Conservation (phyloP, 2,797 vertebrate genomes). For the Manis javanica region DNA sequence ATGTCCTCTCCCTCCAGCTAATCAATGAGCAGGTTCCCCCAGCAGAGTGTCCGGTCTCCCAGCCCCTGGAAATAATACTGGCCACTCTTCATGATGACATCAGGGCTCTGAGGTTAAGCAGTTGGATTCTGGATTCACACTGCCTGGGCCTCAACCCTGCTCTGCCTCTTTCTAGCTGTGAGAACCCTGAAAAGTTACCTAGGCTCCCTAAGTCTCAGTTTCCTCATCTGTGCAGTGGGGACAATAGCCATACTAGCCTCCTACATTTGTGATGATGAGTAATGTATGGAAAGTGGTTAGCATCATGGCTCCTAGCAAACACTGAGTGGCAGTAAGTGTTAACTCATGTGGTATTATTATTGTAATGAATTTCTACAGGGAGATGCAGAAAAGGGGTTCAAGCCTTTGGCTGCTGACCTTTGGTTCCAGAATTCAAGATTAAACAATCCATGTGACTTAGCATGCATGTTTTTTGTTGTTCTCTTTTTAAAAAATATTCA, state of each 20-base stretch:
- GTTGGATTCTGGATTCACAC: neutral
- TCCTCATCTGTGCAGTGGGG: neutral
- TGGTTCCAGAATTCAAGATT: neutral
- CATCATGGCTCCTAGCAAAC: neutral
- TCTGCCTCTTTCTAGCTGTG: neutral
- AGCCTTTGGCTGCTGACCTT: slow-evolving; percentile 5
- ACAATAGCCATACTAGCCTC: neutral
- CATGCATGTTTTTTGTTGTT: neutral
- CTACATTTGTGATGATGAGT: neutral
- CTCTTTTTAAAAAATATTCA: neutral
- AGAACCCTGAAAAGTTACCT: neutral
- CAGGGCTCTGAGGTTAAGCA: neutral
- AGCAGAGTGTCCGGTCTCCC: neutral
- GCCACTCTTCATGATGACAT: neutral
- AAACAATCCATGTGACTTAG: neutral
- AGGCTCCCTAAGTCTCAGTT: neutral
- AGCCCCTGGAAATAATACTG: neutral
- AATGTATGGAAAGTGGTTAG: neutral
- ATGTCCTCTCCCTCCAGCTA: neutral
- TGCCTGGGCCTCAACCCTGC: neutral
- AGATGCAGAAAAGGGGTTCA: neutral
- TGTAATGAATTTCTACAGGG: neutral
- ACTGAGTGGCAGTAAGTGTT: neutral
- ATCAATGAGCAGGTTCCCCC: neutral
- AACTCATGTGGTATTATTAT: too few species aligned